phyloP scores from a whole-genome alignment of 1,140 invertebrate genomes.

The Drosophila nasuta region DNA sequence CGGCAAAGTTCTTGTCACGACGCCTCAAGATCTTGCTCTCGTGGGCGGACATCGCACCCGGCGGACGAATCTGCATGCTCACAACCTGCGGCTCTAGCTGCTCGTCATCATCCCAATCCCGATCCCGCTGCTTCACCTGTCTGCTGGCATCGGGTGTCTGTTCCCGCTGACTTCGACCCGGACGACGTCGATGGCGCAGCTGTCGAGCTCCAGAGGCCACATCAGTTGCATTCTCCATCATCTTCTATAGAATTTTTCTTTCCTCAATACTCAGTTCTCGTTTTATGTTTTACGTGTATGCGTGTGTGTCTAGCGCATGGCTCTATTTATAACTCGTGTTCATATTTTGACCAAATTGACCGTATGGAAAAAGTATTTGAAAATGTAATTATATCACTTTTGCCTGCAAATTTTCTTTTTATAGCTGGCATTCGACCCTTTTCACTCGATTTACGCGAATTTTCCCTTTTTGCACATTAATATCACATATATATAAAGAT shows the following conservation, averaged over 20 bases:
- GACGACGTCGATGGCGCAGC: conserved; percentile 58
- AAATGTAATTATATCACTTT: conserved; percentile 69
- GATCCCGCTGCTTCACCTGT: conserved; percentile 41
- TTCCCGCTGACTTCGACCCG: conserved; percentile 85
- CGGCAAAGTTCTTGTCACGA: conserved; percentile 73
- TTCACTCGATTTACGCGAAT: not conserved
- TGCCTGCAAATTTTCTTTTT: conserved; percentile 7
- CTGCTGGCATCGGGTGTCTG: conserved; percentile 86
- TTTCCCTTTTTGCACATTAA: conserved; percentile 3
- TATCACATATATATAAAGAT: not conserved
- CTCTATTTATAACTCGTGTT: conserved; percentile 71
- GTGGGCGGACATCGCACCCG: conserved; percentile 72
- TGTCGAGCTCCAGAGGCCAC: conserved; percentile 13
- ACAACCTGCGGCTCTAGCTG: conserved; percentile 57
- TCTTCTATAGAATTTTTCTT: conserved; percentile 29
- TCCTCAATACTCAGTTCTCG: conserved; percentile 14
- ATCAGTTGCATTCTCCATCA: conserved; percentile 45
- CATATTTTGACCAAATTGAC: conserved; percentile 52
- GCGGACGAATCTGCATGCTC: conserved; percentile 78
- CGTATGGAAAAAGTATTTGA: conserved; percentile 51
- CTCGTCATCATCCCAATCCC: conserved; percentile 12
- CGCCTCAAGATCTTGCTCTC: conserved; percentile 82
- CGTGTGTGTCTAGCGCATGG: conserved; percentile 33
- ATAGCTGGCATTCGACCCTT: conserved; percentile 3
- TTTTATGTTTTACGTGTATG: not conserved